Base-by-base conservation (phyloP, 2,797 vertebrate species). In the Sciurus carolinensis region DNA sequence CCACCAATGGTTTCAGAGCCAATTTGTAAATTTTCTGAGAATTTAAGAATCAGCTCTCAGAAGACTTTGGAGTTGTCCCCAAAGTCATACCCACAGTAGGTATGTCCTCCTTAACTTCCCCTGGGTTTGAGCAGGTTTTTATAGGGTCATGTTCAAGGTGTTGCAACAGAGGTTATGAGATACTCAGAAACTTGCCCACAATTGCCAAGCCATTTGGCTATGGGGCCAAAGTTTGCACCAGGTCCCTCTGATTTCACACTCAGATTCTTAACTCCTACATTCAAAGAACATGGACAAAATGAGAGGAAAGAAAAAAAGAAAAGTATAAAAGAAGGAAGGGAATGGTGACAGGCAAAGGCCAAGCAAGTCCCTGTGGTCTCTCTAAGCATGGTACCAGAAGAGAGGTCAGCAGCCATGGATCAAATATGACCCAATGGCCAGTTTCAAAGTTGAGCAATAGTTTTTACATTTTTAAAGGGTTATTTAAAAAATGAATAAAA, bases 281-380 rank as follows among this genome's bases (percentile, higher is more conserved):
- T 85, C 33, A 73, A 85, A 85, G 36, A 52, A 81, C 4, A 67
- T 71, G 66, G 52, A 50, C 14, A 72, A 69, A 82, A 57, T 42
- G 15, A 77, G 90, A 95, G 30, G 17, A 59, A 62, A 62, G 28
- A 42, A 67, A 95, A 81, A 66, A 80, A 72, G 42, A 67, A 73
- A 93, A 86, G 44, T 2, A 30, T 64, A 90, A 90, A 94, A 87
- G 54, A 69, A 86, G 59, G 79, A 87, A 88, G 20, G 30, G 50
- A 89, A 59, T 17, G 87, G 24, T 36, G 76, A 77, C 20, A 8
- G 33, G 36, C 54, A 7, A 54, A 91, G 54, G 17, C 59, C 54
- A 69, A 59, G 24, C 9, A 52, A 82, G 62, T 71, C 28, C 13
- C 44, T 20, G 2, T 39, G 30, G 54, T 20, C 33, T 79, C 24